Base-by-base conservation (phyloP, 2,888 invertebrate genomes). In the Trimorus sp. region DNA sequence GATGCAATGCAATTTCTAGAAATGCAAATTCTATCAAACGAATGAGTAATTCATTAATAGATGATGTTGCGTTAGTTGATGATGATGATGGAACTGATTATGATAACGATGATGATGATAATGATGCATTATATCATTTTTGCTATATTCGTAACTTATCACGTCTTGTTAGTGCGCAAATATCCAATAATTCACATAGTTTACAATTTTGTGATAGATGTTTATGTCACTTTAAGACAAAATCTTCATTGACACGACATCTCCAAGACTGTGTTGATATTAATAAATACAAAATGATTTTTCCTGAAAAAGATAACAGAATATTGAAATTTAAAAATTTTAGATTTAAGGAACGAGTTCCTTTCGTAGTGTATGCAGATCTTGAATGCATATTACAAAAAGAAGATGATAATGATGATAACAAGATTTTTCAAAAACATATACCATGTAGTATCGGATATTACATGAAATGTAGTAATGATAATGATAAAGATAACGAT, bases 271-370 rank as follows among this genome's bases (percentile, higher is more conserved):
- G 62, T 49, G 48, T 14, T 12, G 9, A 15, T 40, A 58, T 26
- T 14, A 48, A 69, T 12, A 54, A 54, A 54, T 42, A 26, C 54
- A 66, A 36, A 45, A 60, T 60, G 60, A 40, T 26, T 0, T 63
- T 63, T 9, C 63, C 49, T 6, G 36, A 63, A 56, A 48, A 37
- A 36, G 48, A n/a, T n/a, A n/a, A n/a, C n/a, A n/a, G n/a, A n/a
- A n/a, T n/a, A n/a, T n/a, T 81, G 9, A 3, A 59, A 42, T 79
- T 74, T 40, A 37, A 65, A 60, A 60, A 71, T 45, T 59, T 60
- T 7, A 66, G 54, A 0, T 38, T 68, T n/a, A 42, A 73, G 36
- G 60, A n/a, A n/a, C n/a, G n/a, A n/a, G n/a, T n/a, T n/a, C 45
- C 40, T 42, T 60, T 60, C 42, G 42, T 16, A n/a, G 60, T 60